Evolutionary conservation across 2,888 invertebrate genomes (phyloP).

Genomic region (Buathra laborator): DNA sequence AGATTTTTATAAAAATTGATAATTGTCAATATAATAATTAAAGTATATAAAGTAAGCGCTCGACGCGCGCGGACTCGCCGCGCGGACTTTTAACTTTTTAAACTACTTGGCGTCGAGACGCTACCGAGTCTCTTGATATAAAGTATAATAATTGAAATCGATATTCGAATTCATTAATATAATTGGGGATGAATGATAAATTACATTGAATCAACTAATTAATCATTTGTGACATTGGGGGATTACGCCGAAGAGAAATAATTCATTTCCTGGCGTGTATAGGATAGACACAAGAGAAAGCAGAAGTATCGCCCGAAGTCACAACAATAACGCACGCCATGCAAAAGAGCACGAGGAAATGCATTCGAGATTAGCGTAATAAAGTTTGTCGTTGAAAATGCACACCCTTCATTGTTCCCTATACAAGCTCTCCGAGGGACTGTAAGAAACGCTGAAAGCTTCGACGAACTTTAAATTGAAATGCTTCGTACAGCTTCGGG

Average conservation of each 20-base stretch:
- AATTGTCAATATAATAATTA: too few relatives aligned
- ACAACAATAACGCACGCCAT: not conserved
- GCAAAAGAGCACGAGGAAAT: conserved; percentile 25
- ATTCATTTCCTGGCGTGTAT: not conserved
- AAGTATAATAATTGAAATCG: too few relatives aligned
- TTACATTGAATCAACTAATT: not conserved
- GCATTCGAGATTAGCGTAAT: conserved; percentile 46
- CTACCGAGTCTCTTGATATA: too few relatives aligned
- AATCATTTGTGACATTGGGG: too few relatives aligned
- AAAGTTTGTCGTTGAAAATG: conserved; percentile 54
- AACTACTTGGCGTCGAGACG: too few relatives aligned
- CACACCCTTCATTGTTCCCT: conserved; percentile 36
- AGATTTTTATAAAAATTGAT: too few relatives aligned
- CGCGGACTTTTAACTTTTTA: too few relatives aligned
- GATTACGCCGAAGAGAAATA: not conserved
- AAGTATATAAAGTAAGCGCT: too few relatives aligned
- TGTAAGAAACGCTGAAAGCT: conserved; percentile 15
- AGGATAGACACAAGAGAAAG: conserved; percentile 36
- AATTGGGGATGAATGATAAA: not conserved
- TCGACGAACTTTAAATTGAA: conserved; percentile 65
- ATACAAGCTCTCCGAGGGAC: conserved; percentile 9
- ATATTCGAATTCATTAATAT: too few relatives aligned
- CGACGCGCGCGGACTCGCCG: too few relatives aligned
- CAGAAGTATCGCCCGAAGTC: not conserved
- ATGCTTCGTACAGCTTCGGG: conserved; percentile 58